These are phyloP conservation scores for Cyanocitta stelleri DNA, from an alignment of 2,113 vertebrate genomes.

Conservation along the genomic window DNA sequence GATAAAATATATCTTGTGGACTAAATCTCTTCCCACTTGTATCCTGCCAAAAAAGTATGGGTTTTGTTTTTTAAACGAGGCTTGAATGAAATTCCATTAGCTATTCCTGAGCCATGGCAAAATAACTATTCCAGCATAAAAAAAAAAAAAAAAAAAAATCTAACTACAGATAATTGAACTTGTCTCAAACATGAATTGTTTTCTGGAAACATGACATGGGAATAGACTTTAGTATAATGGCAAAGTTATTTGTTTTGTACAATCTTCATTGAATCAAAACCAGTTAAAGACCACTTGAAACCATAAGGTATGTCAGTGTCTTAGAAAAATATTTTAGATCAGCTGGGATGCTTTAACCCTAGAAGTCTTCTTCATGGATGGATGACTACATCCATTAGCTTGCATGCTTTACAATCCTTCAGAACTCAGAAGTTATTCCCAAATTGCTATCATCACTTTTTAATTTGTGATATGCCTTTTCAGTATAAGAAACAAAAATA, in stretches of 20 bases:
- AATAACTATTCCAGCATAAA: background rate
- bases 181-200: slow-evolving; percentile 20
- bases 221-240: background rate
- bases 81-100: slow-evolving; percentile 58
- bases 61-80: slow-evolving; percentile 13
- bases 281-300: slow-evolving; percentile 18
- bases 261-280: slow-evolving; percentile 9
- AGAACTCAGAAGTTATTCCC: background rate
- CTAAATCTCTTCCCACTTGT: slow-evolving; percentile 53
- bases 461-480: background rate
- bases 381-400: background rate
- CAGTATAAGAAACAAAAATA: background rate
- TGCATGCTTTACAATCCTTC: background rate
- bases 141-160: background rate
- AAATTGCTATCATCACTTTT: background rate
- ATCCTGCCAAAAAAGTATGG: slow-evolving; percentile 31
- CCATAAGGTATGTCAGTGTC: background rate
- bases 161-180: slow-evolving; percentile 27
- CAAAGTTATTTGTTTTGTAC: slow-evolving; percentile 23
- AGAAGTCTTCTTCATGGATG: background rate
- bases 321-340: background rate
- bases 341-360: background rate
- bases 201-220: slow-evolving; percentile 15
- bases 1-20: slow-evolving; percentile 53
- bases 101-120: slow-evolving; percentile 31